Percentiles rank a stretch among this genome's conserved stretches.
Evolutionary conservation across 1,140 invertebrate genomes (phyloP).

Genomic region (Zaprionus ornatus): DNA sequence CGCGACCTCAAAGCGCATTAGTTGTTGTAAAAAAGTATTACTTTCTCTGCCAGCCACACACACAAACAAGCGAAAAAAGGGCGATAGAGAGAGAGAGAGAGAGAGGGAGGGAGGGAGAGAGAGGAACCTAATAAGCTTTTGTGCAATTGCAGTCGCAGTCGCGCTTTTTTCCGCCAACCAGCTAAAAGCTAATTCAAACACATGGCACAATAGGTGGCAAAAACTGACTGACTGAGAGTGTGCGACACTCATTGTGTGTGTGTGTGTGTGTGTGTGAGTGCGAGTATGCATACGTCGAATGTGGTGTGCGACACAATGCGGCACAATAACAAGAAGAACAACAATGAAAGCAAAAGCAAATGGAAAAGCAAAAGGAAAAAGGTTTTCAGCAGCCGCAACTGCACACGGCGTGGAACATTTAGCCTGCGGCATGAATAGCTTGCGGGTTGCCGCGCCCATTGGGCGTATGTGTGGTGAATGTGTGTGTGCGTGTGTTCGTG

Average conservation of each 20-base stretch:
- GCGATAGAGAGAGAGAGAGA: not conserved
- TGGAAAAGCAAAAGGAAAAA: conserved; percentile 31
- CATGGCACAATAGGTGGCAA: conserved; percentile 72
- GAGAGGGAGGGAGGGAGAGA: not conserved
- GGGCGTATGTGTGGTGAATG: not conserved
- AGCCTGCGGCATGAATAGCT: conserved; percentile 51
- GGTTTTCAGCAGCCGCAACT: conserved; percentile 73
- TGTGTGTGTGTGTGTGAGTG: not conserved
- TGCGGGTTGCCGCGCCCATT: not conserved
- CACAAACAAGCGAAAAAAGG: conserved; percentile 13
- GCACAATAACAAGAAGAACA: conserved; percentile 31
- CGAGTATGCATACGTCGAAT: conserved; percentile 33
- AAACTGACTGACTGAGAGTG: conserved; percentile 27
- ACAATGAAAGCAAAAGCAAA: conserved; percentile 33
- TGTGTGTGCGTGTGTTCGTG: not conserved
- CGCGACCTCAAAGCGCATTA: conserved; percentile 75
- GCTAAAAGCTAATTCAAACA: conserved; percentile 79
- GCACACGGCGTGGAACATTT: conserved; percentile 71
- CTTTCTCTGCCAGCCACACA: conserved; percentile 38
- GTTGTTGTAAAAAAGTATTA: conserved; percentile 68
- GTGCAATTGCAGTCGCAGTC: conserved; percentile 69
- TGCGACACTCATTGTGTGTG: not conserved
- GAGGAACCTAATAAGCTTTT: conserved; percentile 74
- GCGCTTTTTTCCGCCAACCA: conserved; percentile 58
- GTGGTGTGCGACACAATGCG: conserved; percentile 44